Conservation (phyloP, 2,888 invertebrate species). For the Liopterus haemorrhoidalis region DNA sequence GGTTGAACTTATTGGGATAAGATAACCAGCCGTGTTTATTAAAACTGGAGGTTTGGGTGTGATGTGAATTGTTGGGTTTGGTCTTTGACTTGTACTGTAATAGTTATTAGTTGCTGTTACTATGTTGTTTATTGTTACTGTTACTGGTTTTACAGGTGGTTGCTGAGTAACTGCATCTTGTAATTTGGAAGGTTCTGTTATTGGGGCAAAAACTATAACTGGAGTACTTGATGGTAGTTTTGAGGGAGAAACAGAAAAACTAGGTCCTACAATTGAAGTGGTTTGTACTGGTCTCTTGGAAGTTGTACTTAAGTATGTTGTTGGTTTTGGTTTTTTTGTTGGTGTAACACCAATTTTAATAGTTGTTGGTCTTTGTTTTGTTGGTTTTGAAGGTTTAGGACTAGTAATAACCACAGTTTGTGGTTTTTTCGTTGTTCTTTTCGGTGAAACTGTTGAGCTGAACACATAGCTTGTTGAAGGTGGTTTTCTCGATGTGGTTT, state of each 20-base stretch:
- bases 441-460: constrained; percentile 42
- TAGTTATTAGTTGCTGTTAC: constrained; percentile 52
- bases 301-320: constrained; percentile 40
- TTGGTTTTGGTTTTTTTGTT: constrained; percentile 45
- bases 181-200: too few species aligned
- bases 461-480: constrained; percentile 48
- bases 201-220: too few species aligned
- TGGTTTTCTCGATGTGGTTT: constrained; percentile 37
- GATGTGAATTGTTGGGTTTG: constrained; percentile 59
- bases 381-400: constrained; percentile 37
- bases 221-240: too few species aligned
- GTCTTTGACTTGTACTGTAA: constrained; percentile 48
- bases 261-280: too few species aligned
- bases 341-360: constrained; percentile 37
- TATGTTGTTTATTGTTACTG: constrained; percentile 59
- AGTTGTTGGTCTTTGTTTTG: constrained; percentile 42
- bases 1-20: constrained; percentile 31
- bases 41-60: constrained; percentile 58
- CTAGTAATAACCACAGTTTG: constrained; percentile 42
- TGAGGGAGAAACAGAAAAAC: too few species aligned
- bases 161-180: too few species aligned
- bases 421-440: constrained; percentile 42
- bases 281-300: constrained; percentile 50
- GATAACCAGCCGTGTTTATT: constrained; percentile 37
- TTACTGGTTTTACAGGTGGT: too few species aligned